Percentiles rank a stretch among this genome's conserved stretches.
phyloP scores from a whole-genome alignment of 2,888 invertebrate genomes.

The Mesochorus sp. region DNA sequence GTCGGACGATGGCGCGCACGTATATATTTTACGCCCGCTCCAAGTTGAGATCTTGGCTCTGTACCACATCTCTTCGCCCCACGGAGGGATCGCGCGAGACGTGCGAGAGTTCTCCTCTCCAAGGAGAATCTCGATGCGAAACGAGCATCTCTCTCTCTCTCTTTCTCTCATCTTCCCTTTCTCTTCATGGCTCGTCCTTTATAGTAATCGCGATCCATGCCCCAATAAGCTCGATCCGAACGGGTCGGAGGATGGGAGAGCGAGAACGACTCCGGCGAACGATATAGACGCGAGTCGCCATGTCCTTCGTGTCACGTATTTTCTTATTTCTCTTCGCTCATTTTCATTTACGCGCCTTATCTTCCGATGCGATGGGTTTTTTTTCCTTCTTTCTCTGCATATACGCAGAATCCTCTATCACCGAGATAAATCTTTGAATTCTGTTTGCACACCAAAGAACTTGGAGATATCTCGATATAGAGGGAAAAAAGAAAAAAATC shows the following conservation, averaged over 20 bases:
- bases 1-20: conserved; percentile 72
- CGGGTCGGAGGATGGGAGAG: no score
- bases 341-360: conserved; percentile 7
- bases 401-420: conserved; percentile 33
- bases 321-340: background rate
- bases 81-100: conserved; percentile 19
- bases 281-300: no score
- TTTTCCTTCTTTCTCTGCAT: conserved; percentile 1
- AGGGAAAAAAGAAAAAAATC: conserved; percentile 16
- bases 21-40: conserved; percentile 61
- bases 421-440: conserved; percentile 51
- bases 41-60: conserved; percentile 61
- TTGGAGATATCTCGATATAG: conserved; percentile 16
- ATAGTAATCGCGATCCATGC: no score
- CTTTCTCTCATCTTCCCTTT: conserved; percentile 26
- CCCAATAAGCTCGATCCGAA: no score
- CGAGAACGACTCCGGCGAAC: no score
- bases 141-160: conserved; percentile 60
- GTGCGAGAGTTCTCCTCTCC: conserved; percentile 40
- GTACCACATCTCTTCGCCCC: conserved; percentile 30
- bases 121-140: conserved; percentile 63
- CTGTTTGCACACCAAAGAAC: background rate
- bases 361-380: conserved; percentile 32
- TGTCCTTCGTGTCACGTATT: no score
- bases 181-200: background rate